Base-by-base conservation (phyloP, 2,888 invertebrate species). In the Tenthredo mesomela region DNA sequence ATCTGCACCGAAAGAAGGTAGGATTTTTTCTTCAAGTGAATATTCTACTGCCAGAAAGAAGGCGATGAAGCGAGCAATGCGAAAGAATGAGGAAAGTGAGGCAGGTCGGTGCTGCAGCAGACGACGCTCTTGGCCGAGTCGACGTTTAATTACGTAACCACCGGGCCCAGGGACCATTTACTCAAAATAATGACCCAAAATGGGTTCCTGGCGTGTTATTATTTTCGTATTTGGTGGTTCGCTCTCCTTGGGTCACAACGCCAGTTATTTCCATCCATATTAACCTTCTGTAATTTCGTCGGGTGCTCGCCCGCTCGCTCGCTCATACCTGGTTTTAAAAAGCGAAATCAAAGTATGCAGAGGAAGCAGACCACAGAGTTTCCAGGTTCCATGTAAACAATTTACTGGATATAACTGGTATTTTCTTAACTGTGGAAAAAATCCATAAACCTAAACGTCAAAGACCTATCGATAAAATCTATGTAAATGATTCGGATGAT, bases 111-210 rank as follows among this genome's bases (percentile, higher is more conserved):
- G 80, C 80, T 80, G 80, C 80, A 73, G 67, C 75, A 84, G 84
- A 65, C 78, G 80, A 61, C 80, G 58, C 61, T 80, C 80, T 61
- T 40, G 40, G 80, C 61, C 80, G 80, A 80, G 37, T 80, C 80
- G 61, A 84, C 84, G 77, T 84, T 84, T 84, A 84, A 84, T 84
- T 84, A 84, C 84, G 77, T 84, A 84, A 84, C 84, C 84, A 84
- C 84, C 43, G 78, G 65, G n/a, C 77, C 67, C 75, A 75, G 65
- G 75, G 50, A 75, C 84, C 84, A 84, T 84, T 84, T 84, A 84
- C 84, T 78, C 84, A 84, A 84, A 84, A 84, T 84, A 84, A 84
- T 84, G 78, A 77, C 77, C 75, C 84, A 67, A 84, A 84, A 84
- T 84, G 84, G 84, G 84, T 61, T 77, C 84, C 67, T 47, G 77